These are phyloP conservation scores for Actias luna DNA, from an alignment of 2,888 invertebrate genomes.

Conservation along the genomic window DNA sequence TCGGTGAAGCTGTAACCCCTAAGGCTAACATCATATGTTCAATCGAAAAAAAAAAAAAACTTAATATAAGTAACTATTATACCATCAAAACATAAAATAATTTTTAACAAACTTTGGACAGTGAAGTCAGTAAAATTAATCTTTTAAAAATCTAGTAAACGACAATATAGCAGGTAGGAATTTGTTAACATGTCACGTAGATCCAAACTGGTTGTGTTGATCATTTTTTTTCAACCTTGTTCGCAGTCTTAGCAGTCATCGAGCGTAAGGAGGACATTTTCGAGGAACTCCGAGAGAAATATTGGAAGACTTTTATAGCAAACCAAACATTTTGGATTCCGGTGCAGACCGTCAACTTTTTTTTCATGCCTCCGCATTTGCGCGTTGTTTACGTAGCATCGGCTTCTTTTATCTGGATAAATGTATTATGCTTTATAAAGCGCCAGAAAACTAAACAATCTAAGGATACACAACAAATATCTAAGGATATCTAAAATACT, in stretches of 20 bases:
- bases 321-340: slow-evolving; percentile 94
- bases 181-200: neutral
- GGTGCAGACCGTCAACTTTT: slow-evolving; percentile 89
- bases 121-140: no score
- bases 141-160: no score
- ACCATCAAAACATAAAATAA: no score
- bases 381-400: slow-evolving; percentile 90
- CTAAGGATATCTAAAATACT: neutral
- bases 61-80: no score
- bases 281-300: slow-evolving; percentile 87
- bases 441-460: slow-evolving; percentile 73
- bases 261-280: slow-evolving; percentile 87
- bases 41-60: no score
- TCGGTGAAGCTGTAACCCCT: no score
- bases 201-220: neutral
- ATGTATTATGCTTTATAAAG: slow-evolving; percentile 91
- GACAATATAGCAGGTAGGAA: neutral
- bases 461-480: no score
- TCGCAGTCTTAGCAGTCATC: slow-evolving; percentile 88
- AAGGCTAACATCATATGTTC: no score
- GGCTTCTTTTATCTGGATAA: slow-evolving; percentile 91
- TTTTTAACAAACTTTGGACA: no score
- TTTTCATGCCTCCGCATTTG: slow-evolving; percentile 85
- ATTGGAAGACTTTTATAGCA: slow-evolving; percentile 85
- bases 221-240: neutral